A percentile compares a stretch with the other conserved stretches of the same genome.
These are phyloP conservation scores for Sebastes taczanowskii DNA, from an alignment of 2,797 vertebrate species.

Conservation along the genomic window DNA sequence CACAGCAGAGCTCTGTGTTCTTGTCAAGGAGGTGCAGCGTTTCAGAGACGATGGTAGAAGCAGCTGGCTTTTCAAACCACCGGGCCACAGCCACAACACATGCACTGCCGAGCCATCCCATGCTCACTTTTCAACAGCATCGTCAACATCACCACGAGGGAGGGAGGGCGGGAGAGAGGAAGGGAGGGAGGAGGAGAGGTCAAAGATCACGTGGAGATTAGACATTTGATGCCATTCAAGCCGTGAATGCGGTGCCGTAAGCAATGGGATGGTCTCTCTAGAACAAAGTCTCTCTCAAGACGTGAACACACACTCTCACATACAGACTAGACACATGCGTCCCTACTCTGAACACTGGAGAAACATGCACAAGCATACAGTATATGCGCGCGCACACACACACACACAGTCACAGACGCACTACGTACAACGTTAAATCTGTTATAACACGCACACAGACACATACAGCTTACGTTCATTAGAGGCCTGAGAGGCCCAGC, in stretches of 20 bases:
- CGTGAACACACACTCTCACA: slow-evolving; percentile 9
- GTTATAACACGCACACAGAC: slow-evolving; percentile 17
- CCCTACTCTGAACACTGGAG: neutral
- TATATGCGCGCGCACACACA: slow-evolving; percentile 2
- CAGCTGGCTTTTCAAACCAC: slow-evolving; percentile 77
- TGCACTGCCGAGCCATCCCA: slow-evolving; percentile 82
- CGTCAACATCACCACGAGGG: slow-evolving; percentile 32
- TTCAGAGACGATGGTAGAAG: slow-evolving; percentile 76
- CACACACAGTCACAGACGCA: neutral
- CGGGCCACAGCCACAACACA: slow-evolving; percentile 76
- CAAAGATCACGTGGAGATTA: slow-evolving; percentile 26
- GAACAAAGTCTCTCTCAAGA: slow-evolving; percentile 34
- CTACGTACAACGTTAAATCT: neutral
- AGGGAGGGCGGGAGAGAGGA: neutral
- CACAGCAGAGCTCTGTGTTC: slow-evolving; percentile 20
- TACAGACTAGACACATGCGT: slow-evolving; percentile 8
- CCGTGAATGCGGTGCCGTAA: slow-evolving; percentile 44
- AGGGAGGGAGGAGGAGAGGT: neutral
- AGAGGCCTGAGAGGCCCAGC: slow-evolving; percentile 92
- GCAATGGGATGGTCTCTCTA: slow-evolving; percentile 64
- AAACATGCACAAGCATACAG: slow-evolving; percentile 38
- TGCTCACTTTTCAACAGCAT: slow-evolving; percentile 56
- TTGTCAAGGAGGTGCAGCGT: slow-evolving; percentile 60
- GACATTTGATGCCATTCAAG: slow-evolving; percentile 53
- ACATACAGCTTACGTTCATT: slow-evolving; percentile 92